phyloP scores from a whole-genome alignment of 2,888 invertebrate species.

The Odontocolon sp. region DNA sequence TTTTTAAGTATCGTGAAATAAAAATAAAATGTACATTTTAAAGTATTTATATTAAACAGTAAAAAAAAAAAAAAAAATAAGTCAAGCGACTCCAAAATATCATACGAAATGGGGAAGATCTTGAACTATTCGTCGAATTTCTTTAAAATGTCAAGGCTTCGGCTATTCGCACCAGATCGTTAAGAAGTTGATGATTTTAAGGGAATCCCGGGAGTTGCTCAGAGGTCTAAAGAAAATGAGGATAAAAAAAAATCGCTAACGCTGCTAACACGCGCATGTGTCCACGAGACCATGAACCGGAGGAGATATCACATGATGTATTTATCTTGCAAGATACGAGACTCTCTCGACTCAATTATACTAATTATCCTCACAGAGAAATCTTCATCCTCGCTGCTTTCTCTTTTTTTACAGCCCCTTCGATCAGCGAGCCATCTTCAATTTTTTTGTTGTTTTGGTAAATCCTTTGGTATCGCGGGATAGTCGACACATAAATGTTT shows the following conservation, averaged over 20 bases:
- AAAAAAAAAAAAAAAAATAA: slow-evolving; percentile 27
- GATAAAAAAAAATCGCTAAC: neutral
- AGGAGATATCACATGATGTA: slow-evolving; percentile 37
- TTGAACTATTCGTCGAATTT: slow-evolving; percentile 45
- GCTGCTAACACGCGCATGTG: slow-evolving; percentile 24
- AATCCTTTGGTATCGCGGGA: slow-evolving; percentile 3
- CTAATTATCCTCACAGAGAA: slow-evolving; percentile 50
- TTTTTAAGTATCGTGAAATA: slow-evolving; percentile 58
- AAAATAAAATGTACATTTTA: slow-evolving; percentile 66
- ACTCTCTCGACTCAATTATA: slow-evolving; percentile 38
- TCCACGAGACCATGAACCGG: slow-evolving; percentile 40
- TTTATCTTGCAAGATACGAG: slow-evolving; percentile 29
- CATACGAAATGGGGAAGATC: slow-evolving; percentile 28
- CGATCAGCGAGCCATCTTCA: neutral
- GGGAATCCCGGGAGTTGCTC: neutral
- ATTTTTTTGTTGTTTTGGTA: slow-evolving; percentile 13
- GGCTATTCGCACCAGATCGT: slow-evolving; percentile 26
- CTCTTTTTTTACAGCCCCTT: slow-evolving; percentile 31
- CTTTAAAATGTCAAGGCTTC: slow-evolving; percentile 71
- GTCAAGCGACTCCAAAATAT: neutral
- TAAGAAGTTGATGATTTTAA: slow-evolving; percentile 5
- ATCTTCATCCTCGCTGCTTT: slow-evolving; percentile 32
- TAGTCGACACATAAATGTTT: neutral
- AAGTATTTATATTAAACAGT: slow-evolving; percentile 56
- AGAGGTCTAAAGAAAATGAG: slow-evolving; percentile 1